Evolutionary conservation across 2,797 vertebrate genomes (phyloP), one percentile per base, ranked within the genome.

Genomic region (Poecilia picta): DNA sequence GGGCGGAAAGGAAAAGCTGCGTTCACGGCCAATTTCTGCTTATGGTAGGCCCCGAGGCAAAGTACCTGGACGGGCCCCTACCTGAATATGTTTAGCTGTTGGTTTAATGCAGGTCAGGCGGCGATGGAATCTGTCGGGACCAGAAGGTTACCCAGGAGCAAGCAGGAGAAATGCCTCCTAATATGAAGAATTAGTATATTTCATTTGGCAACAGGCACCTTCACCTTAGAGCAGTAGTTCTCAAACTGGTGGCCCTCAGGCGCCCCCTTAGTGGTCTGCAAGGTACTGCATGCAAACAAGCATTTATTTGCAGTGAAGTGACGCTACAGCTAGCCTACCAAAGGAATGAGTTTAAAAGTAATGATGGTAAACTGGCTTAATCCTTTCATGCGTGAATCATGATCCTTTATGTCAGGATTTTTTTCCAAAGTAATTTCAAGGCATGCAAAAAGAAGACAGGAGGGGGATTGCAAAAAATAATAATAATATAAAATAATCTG

Each of bases 1-100:
- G 43, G 53, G 75, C 70, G 81, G 75, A 74, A 46, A 75, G 25
- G 25, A 36, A 70, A 18, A 18, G 66, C 31, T 79, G 16, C 39
- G 73, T 72, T 78, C 20, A 84, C 74, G 72, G 53, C 49, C 55
- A 81, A 36, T 73, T 75, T 85, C 75, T 79, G 46, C 74, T 76
- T 76, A 68, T 53, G 39, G 73, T 47, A 55, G 53, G 28, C 16
- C 73, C 75, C 33, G 13, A 55, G 62, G 73, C 51, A 45, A 64
- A 80, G 82, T 78, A 4, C 75, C 43, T 39, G 10, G 31, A 53
- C n/a, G 4, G 25, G 16, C 15, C 20, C 2, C 15, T 46, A 73
- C 39, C 36, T 77, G 43, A 53, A 41, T 70, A 84, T 55, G 39
- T 76, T 53, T 49, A 73, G 20, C 47, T 20, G 31, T 20, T 47